These are phyloP conservation scores for Mimumesa dahlbomi DNA, from an alignment of 2,888 invertebrate genomes.

Conservation along the genomic window DNA sequence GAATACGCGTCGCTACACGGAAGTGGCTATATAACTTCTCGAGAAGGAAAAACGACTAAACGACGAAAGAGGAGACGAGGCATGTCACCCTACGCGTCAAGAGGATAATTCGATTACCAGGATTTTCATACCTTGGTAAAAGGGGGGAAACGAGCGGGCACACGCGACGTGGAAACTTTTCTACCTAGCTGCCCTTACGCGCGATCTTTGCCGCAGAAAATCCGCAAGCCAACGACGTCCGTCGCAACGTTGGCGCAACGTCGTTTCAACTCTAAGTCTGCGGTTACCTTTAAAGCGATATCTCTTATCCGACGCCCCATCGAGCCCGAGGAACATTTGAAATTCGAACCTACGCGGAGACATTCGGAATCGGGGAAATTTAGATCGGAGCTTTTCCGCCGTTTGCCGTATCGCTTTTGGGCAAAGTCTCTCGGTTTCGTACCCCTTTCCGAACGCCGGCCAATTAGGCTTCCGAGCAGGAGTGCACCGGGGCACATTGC, in stretches of 20 bases:
- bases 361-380: too few species aligned
- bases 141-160: background rate
- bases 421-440: background rate
- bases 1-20: background rate
- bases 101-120: constrained; percentile 42
- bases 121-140: constrained; percentile 23
- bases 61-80: background rate
- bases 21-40: too few species aligned
- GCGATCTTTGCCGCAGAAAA: too few species aligned
- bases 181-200: background rate
- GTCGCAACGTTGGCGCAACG: too few species aligned
- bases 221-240: too few species aligned
- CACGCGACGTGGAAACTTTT: background rate
- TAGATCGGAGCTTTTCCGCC: too few species aligned
- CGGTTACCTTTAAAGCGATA: too few species aligned
- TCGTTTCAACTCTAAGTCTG: too few species aligned
- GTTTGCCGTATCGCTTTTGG: too few species aligned
- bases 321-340: too few species aligned
- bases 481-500: constrained; percentile 62
- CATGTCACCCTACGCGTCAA: constrained; percentile 5
- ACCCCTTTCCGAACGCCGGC: constrained; percentile 24
- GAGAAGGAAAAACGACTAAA: background rate
- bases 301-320: too few species aligned
- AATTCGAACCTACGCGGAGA: too few species aligned
- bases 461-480: constrained; percentile 64